phyloP scores from a whole-genome alignment of 2,888 invertebrate genomes.

The Xanthia icteritia region DNA sequence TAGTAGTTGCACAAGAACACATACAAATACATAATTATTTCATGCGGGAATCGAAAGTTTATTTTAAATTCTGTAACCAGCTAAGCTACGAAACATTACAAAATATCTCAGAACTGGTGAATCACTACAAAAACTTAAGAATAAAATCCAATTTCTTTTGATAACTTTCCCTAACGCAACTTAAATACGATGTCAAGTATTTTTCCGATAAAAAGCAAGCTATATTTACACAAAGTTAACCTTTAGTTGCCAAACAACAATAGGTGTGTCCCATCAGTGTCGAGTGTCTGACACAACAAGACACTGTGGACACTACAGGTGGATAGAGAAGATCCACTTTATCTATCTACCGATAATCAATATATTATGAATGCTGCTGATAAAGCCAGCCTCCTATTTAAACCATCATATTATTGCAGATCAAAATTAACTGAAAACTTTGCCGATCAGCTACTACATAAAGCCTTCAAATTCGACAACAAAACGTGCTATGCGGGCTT shows the following conservation, averaged over 20 bases:
- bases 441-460: too few species aligned
- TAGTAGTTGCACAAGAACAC: too few species aligned
- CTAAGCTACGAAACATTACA: neutral
- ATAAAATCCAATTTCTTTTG: constrained; percentile 32
- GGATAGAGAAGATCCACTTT: constrained; percentile 3
- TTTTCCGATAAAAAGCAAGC: constrained; percentile 38
- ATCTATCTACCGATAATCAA: neutral
- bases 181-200: constrained; percentile 6
- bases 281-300: constrained; percentile 46
- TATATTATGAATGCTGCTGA: neutral
- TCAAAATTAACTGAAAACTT: too few species aligned
- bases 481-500: too few species aligned
- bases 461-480: too few species aligned
- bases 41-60: neutral
- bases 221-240: constrained; percentile 50
- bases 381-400: neutral
- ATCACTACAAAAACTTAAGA: constrained; percentile 10
- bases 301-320: constrained; percentile 1
- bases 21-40: neutral
- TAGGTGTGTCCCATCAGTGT: constrained; percentile 45
- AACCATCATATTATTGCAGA: neutral
- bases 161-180: constrained; percentile 28
- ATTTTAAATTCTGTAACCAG: neutral
- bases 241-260: constrained; percentile 38
- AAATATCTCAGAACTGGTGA: constrained; percentile 12